A percentile compares a stretch with the other conserved stretches of the same genome.
These are phyloP conservation scores for Uria aalge DNA, from an alignment of 2,113 vertebrate genomes.

Conservation along the genomic window DNA sequence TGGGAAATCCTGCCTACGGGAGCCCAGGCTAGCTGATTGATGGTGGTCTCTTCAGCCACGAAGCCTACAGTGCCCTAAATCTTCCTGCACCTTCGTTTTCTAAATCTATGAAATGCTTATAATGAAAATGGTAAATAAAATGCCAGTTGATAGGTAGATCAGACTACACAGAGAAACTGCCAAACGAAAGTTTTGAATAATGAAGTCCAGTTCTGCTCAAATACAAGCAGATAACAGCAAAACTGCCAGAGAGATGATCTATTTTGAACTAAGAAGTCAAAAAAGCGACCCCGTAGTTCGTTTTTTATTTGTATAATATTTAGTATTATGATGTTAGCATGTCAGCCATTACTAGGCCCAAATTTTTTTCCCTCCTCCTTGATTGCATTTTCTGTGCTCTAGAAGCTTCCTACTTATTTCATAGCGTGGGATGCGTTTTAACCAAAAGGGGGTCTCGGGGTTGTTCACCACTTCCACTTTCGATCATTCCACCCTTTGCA, in stretches of 20 bases:
- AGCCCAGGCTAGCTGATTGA: not conserved
- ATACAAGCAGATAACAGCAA: not conserved
- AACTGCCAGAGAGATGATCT: not conserved
- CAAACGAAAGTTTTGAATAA: not conserved
- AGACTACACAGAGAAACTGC: not conserved
- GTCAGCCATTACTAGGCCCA: not conserved
- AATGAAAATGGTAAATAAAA: not conserved
- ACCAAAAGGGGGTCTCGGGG: not conserved
- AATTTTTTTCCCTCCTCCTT: not conserved
- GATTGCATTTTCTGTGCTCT: not conserved
- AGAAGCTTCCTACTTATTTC: not conserved
- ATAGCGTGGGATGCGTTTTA: not conserved
- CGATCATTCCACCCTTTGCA: not conserved
- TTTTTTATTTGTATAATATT: not conserved
- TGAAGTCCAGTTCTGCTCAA: not conserved
- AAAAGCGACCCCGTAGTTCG: rapidly evolving
- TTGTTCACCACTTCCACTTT: not conserved
- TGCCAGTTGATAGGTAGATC: not conserved
- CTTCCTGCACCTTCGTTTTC: not conserved
- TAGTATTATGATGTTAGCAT: not conserved
- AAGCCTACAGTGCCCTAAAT: not conserved
- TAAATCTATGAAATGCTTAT: not conserved
- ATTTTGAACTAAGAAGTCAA: not conserved
- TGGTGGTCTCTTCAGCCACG: not conserved
- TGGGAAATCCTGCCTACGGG: not conserved